Evolutionary conservation across 2,797 vertebrate species (phyloP), one percentile per base, ranked within the genome.

Genomic region (Platalea minor): DNA sequence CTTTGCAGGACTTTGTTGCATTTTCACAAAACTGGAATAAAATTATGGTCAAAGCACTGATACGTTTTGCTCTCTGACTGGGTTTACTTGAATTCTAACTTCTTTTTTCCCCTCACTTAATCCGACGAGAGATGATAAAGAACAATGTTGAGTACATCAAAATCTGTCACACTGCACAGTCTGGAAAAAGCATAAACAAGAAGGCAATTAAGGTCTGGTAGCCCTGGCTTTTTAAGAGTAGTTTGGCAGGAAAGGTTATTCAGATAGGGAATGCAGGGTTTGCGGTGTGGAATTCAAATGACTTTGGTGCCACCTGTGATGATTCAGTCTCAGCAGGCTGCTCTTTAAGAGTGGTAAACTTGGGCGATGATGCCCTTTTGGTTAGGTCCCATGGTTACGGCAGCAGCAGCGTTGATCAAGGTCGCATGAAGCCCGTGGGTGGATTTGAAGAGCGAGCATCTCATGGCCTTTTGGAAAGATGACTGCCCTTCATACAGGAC

Each of bases 351-450:
- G 48, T 2, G 21, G 13, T 31, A 25, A 73, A 29, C 29, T 29
- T 65, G 45, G 28, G 57, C 1, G 3, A 33, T 85, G 43, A 33
- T 85, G 43, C 24, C n/a, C 21, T 73, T 82, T 57, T 59, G 46
- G 4, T 85, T 18, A 33, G 2, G 14, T 56, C 19, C 31, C 24
- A 65, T 41, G 13, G 26, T 82, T 64, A 16, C 16, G 28, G 67
- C 35, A 50, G 39, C 1, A 2, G 19, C 14, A 51, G 59, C 35
- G 29, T 9, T 70, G 59, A 59, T 80, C 9, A 29, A 53, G 41
- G 24, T 17, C 0, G 0, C 73, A 4, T 2, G 6, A 89, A 85
- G 46, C 43, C 35, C 0, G 0, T 43, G 39, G 26, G 12, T 79
- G 61, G 28, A 26, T 63, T 69, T 59, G 59, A 68, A 41, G 14